Evolutionary conservation across 2,888 invertebrate genomes (phyloP).

Genomic region (Hartigia nigra): DNA sequence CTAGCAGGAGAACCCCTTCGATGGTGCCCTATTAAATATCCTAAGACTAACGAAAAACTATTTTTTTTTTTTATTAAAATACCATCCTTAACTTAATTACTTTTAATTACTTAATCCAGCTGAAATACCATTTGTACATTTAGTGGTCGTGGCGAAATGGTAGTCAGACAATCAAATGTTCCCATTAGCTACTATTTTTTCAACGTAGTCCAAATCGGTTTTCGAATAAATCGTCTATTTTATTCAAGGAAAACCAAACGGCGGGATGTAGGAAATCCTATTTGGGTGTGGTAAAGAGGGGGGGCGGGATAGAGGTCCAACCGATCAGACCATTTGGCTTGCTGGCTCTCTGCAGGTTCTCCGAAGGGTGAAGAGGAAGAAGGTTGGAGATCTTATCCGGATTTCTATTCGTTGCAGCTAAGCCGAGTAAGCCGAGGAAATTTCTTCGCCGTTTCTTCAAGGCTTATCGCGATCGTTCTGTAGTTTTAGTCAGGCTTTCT

Average conservation of each 20-base stretch:
- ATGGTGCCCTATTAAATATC: not conserved
- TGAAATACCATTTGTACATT: not conserved
- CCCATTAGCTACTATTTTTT: not conserved
- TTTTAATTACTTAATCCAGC: not conserved
- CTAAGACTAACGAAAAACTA: not conserved
- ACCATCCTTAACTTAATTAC: not conserved
- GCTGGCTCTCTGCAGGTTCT: not conserved
- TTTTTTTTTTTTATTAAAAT: not conserved
- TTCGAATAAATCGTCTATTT: not conserved
- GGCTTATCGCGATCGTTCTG: not conserved
- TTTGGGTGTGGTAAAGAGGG: not conserved
- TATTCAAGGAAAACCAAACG: not conserved
- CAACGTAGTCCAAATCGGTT: not conserved
- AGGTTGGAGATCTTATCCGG: not conserved
- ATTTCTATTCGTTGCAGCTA: not conserved
- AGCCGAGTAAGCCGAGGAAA: not conserved
- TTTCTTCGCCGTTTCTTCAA: not conserved
- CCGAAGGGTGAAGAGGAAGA: not conserved
- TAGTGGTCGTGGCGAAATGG: not conserved
- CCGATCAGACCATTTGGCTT: not conserved
- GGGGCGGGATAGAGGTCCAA: not conserved
- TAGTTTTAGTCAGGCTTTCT: not conserved
- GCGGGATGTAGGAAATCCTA: not conserved
- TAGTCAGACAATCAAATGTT: not conserved
- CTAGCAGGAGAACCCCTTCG: not conserved